phyloP scores from a whole-genome alignment of 1,140 invertebrate species.

The Nomia melanderi region DNA sequence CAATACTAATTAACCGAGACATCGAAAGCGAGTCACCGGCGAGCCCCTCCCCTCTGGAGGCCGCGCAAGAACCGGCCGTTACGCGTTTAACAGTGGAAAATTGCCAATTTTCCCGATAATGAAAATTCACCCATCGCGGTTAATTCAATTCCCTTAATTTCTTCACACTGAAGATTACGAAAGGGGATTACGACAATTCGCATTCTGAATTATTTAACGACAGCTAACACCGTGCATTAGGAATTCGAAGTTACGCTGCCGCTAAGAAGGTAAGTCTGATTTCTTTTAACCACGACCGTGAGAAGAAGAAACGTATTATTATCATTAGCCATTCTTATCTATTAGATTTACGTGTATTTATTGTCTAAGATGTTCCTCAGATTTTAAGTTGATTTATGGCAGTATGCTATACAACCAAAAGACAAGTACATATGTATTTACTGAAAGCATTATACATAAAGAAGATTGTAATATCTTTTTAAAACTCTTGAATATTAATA shows the following conservation, averaged over 20 bases:
- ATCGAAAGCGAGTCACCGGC: conserved; percentile 67
- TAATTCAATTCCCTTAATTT: conserved; percentile 79
- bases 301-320: neutral
- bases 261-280: neutral
- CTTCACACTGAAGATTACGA: conserved; percentile 69
- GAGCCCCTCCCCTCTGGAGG: conserved; percentile 61
- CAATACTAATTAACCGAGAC: conserved; percentile 68
- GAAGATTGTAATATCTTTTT: no score
- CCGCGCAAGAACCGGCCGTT: conserved; percentile 70
- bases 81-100: conserved; percentile 77
- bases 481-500: no score
- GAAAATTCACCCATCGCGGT: conserved; percentile 75
- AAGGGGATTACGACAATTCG: conserved; percentile 45
- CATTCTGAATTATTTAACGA: conserved; percentile 18
- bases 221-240: neutral
- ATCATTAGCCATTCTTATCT: neutral
- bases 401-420: no score
- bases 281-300: neutral
- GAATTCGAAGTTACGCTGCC: neutral
- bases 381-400: no score
- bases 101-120: conserved; percentile 80
- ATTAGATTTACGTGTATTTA: no score
- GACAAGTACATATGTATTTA: no score
- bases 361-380: no score
- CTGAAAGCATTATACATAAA: no score